Base-by-base conservation (phyloP, 2,797 vertebrate species). In the Sebastes minor region DNA sequence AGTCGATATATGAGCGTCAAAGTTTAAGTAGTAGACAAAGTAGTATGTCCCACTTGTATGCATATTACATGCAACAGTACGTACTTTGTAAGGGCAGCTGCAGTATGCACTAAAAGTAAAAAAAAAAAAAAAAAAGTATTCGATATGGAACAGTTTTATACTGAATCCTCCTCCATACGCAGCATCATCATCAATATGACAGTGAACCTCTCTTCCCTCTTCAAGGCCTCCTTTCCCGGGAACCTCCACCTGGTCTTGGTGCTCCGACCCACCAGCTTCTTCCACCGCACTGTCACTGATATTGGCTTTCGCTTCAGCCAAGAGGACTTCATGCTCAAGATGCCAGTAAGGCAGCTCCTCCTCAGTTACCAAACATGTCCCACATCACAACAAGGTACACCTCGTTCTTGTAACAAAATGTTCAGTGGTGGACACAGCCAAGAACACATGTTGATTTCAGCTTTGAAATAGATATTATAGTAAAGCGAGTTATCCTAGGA, bases 281-380 rank as follows among this genome's bases (percentile, higher is more conserved):
- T 99, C 94, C 98, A 99, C 78, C 97, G 98, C 82, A 99, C 98
- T 28, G 97, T 99, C 81, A 98, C 98, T 0, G 98, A 99, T 89
- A 96, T 99, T 16, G 97, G 98, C 64, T 99, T 99, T 85, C 97
- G 98, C 55, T 99, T 99, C 94, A 98, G 97, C 85, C 98, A 99
- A 77, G 98, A 99, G 81, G 98, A 99, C 94, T 99, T 99, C 90
- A 97, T 99, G 88, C 96, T 99, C 55, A 99, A 99, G 93, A 94
- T 99, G 91, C 98, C 98, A 84, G 98, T 99, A 96, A 77, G 95
- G 85, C 88, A 89, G 84, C 77, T 86, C 63, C 85, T 73, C 89
- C 78, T 92, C 90, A 84, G 83, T 88, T 90, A 85, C 87, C 89
- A 93, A 87, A 92, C 85, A 90, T 92, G 84, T 91, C 70, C 81